Conservation (phyloP, 2,888 invertebrate species). For the Acrocera orbiculus region DNA sequence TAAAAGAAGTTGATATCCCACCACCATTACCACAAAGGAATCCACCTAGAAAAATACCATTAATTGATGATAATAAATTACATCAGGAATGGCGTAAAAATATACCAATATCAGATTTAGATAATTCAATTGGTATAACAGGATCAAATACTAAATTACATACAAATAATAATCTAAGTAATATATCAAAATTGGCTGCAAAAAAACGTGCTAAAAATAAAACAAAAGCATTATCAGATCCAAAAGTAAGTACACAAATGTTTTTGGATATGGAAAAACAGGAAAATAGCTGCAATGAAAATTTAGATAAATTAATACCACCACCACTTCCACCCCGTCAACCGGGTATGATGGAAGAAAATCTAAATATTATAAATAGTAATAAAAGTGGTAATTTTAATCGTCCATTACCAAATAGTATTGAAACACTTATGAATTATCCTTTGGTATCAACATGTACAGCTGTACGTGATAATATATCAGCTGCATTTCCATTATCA, state of each 20-base stretch:
- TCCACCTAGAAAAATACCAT: slow-evolving; percentile 15
- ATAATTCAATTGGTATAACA: slow-evolving; percentile 18
- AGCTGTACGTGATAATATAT: slow-evolving; percentile 28
- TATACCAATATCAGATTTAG: slow-evolving; percentile 27
- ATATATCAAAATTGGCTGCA: slow-evolving; percentile 11
- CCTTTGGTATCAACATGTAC: slow-evolving; percentile 32
- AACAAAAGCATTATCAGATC: slow-evolving; percentile 31
- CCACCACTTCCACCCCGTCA: slow-evolving; percentile 44
- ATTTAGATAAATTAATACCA: slow-evolving; percentile 27
- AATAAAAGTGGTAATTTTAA: slow-evolving; percentile 9
- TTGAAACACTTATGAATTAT: slow-evolving; percentile 29
- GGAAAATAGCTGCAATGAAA: slow-evolving; percentile 2
- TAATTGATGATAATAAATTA: background rate
- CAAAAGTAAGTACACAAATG: slow-evolving; percentile 32
- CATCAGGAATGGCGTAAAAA: slow-evolving; percentile 14
- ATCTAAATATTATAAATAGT: slow-evolving; percentile 14
- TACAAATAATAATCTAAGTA: slow-evolving; percentile 1
- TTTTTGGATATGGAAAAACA: slow-evolving; percentile 29
- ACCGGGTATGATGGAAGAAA: slow-evolving; percentile 31
- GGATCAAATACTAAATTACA: slow-evolving; percentile 3
- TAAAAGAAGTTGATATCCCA: slow-evolving; percentile 26
- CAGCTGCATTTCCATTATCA: slow-evolving; percentile 28
- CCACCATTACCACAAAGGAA: slow-evolving; percentile 39
- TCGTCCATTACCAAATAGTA: slow-evolving; percentile 26
- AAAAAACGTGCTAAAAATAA: slow-evolving; percentile 25